Evolutionary conservation across 2,113 vertebrate species (phyloP), one percentile per base, ranked within the genome.

Genomic region (Propithecus coquereli): DNA sequence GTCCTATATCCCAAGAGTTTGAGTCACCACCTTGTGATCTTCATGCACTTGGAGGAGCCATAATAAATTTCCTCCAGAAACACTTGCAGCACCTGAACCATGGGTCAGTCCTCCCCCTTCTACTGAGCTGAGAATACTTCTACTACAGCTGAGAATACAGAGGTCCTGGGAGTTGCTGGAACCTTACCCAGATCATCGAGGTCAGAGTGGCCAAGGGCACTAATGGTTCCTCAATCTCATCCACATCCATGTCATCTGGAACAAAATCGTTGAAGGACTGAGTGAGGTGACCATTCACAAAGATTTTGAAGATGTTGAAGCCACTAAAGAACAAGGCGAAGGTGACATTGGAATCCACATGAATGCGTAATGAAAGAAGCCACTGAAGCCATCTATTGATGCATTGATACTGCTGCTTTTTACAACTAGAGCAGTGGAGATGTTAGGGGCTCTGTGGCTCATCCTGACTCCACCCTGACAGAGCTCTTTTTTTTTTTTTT

Each of bases 311-410:
- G 99, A 99, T 93, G 25, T 45, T 30, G 6, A 99, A 98, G 98
- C 99, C 99, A 2, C 99, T 99, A 0, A 99, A 99, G 98, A 99
- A 99, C 81, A 99, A 99, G 0, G 99, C 99, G 0, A 99, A 99
- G 40, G 99, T 99, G 85, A 99, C 99, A 0, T 99, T 99, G 11
- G 99, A 99, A 97, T 16, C 99, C 74, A 99, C 99, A 0, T 99
- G 99, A 98, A 99, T 99, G 74, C 99, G 97, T 99, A 99, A 98
- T 99, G 99, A 98, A 99, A 99, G 3, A 99, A 98, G 99, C 96
- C 99, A 32, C 99, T 99, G 17, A 99, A 99, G 92, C 98, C 98
- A 83, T 99, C 98, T 43, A 43, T 43, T 6, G 99, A 47, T 98
- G 17, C 98, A 76, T 99, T 99, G 59, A 97, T 98, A 90, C 99